Conservation (phyloP, 2,888 invertebrate genomes). For the Acanthoscelides obtectus region DNA sequence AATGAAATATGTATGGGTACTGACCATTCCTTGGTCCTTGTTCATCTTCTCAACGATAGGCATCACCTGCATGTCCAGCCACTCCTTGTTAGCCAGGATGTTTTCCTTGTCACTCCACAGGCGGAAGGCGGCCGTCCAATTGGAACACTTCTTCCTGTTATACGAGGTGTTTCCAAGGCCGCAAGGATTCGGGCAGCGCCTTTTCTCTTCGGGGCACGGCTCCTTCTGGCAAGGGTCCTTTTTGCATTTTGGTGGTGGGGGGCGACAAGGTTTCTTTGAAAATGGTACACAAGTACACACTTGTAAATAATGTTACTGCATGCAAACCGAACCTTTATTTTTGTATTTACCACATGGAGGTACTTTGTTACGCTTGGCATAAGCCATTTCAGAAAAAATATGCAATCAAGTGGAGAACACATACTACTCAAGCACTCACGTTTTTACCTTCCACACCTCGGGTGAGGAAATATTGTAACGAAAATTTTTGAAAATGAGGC, state of each 20-base stretch:
- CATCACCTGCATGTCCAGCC: neutral
- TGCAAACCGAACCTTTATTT: no score
- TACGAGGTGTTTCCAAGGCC: neutral
- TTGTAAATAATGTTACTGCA: neutral
- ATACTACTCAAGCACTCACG: no score
- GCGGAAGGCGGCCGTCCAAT: constrained; percentile 3
- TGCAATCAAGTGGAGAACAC: no score
- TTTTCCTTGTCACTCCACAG: constrained; percentile 11
- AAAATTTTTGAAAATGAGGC: no score
- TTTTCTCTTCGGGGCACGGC: constrained; percentile 6
- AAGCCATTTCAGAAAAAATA: no score
- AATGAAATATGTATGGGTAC: neutral
- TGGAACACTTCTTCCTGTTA: constrained; percentile 9
- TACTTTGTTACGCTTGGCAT: no score
- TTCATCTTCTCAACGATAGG: neutral
- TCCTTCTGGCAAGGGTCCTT: constrained; percentile 7
- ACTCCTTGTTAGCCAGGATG: constrained; percentile 3
- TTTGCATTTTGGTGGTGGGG: constrained; percentile 11
- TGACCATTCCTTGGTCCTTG: neutral
- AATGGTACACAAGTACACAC: neutral
- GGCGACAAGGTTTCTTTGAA: constrained; percentile 12
- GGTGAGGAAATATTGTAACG: no score
- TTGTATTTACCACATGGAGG: no score
- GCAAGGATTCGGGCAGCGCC: neutral
- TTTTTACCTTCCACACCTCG: no score